A percentile compares a stretch with the other conserved stretches of the same genome.
phyloP scores from a whole-genome alignment of 2,113 vertebrate genomes.

The Nycticorax nycticorax region DNA sequence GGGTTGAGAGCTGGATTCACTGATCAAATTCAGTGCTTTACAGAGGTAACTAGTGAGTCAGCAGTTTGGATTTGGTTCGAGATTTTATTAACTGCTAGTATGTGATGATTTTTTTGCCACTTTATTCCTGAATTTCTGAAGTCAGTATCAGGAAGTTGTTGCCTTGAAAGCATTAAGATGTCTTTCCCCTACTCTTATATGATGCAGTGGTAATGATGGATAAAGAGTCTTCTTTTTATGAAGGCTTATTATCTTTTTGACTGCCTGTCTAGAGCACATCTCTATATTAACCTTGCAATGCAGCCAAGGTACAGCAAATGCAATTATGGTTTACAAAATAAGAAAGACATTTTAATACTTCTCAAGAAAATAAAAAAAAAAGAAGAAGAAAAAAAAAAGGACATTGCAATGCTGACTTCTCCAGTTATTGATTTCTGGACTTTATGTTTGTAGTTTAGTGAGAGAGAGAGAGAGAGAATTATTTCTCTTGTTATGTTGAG shows the following conservation, averaged over 20 bases:
- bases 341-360: background rate
- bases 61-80: background rate
- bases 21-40: background rate
- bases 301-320: background rate
- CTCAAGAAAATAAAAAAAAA: background rate
- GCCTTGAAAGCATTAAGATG: background rate
- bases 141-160: background rate
- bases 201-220: background rate
- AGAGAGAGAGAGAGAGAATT: background rate
- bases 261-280: background rate
- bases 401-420: background rate
- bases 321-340: background rate
- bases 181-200: background rate
- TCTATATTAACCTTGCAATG: background rate
- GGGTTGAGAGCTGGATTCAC: background rate
- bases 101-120: background rate
- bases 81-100: background rate
- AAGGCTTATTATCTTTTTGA: background rate
- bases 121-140: background rate
- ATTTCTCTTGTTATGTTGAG: background rate
- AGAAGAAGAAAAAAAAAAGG: rapidly evolving
- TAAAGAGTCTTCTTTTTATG: background rate
- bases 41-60: background rate
- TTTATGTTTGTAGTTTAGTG: background rate
- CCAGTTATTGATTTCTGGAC: background rate